Percentiles rank a stretch among this genome's conserved stretches.
These are phyloP conservation scores for Poecilia latipinna DNA, from an alignment of 2,113 vertebrate species.

Conservation along the genomic window DNA sequence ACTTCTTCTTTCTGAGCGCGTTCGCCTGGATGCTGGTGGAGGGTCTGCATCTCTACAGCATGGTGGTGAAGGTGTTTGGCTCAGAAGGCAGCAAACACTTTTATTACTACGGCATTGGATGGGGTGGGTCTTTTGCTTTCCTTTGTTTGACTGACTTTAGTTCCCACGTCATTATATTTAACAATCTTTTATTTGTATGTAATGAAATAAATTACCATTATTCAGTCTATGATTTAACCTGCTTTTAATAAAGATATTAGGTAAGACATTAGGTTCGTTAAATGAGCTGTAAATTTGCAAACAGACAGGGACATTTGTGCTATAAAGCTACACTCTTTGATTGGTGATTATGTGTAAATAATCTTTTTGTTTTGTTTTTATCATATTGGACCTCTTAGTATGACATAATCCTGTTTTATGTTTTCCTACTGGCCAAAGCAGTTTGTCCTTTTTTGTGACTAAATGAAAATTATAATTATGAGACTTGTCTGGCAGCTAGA, in stretches of 20 bases:
- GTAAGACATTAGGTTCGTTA: conserved; percentile 4
- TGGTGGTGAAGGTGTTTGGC: conserved; percentile 96
- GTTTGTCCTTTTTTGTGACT: conserved; percentile 60
- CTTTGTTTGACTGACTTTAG: neutral
- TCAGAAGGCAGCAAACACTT: conserved; percentile 93
- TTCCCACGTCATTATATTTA: neutral
- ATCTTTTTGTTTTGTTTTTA: conserved; percentile 21
- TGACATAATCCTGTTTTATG: conserved; percentile 59
- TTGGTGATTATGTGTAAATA: conserved; percentile 38
- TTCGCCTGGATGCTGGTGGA: conserved; percentile 99
- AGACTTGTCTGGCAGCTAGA: conserved; percentile 42
- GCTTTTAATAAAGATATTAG: neutral
- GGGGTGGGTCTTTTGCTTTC: conserved; percentile 82
- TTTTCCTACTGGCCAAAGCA: conserved; percentile 60
- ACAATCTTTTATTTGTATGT: neutral
- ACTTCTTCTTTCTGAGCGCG: conserved; percentile 94
- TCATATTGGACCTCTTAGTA: conserved; percentile 70
- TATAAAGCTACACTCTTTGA: conserved; percentile 32
- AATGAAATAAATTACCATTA: neutral
- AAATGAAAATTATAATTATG: conserved; percentile 48
- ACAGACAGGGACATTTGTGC: conserved; percentile 16
- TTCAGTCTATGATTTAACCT: too few species aligned
- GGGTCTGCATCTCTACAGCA: conserved; percentile 95
- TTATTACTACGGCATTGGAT: conserved; percentile 92
- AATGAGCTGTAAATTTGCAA: conserved; percentile 29